Evolutionary conservation across 2,797 vertebrate species (phyloP), one percentile per base, ranked within the genome.

Genomic region (Sebastes vulpes): DNA sequence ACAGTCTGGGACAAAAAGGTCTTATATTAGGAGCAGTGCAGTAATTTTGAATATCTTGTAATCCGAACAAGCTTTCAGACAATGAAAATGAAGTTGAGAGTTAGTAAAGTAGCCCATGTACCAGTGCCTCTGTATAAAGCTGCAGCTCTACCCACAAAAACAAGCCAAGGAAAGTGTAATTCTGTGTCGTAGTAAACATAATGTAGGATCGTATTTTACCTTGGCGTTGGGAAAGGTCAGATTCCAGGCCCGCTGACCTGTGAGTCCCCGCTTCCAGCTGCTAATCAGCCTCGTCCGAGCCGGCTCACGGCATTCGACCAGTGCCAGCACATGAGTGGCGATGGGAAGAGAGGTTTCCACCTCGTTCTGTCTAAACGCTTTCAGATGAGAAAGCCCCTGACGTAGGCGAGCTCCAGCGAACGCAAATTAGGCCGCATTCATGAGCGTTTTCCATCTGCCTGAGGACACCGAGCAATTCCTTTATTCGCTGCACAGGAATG

Each of bases 371-470:
- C 83, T 87, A 85, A 85, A 69, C n/a, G 50, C 63, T 87, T 83
- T 87, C 90, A 89, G 70, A 84, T 90, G 88, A 89, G 67, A 83
- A 57, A 14, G 11, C 38, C 59, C 46, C 31, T 74, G 65, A 87
- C 35, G 21, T 50, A 65, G 66, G 75, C 28, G 28, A 52, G 26
- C 57, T 70, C 6, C 20, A 67, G 35, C 26, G 28, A 73, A 72
- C 10, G 35, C 66, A 75, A 79, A 38, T 74, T 58, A 73, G 25
- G 9, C 71, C 16, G 46, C 57, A 42, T 63, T 67, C 56, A 32
- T 26, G 31, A 80, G 50, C 16, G 12, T 61, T 89, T 91, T 84
- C 75, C 79, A 80, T 89, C 57, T 84, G 72, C 48, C 29, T 14
- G 29, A 73, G 61, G 38, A 11, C 32, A 72, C 9, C 53, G 28